Evolutionary conservation across 2,113 vertebrate species (phyloP).

Genomic region (Cheirogaleus medius): DNA sequence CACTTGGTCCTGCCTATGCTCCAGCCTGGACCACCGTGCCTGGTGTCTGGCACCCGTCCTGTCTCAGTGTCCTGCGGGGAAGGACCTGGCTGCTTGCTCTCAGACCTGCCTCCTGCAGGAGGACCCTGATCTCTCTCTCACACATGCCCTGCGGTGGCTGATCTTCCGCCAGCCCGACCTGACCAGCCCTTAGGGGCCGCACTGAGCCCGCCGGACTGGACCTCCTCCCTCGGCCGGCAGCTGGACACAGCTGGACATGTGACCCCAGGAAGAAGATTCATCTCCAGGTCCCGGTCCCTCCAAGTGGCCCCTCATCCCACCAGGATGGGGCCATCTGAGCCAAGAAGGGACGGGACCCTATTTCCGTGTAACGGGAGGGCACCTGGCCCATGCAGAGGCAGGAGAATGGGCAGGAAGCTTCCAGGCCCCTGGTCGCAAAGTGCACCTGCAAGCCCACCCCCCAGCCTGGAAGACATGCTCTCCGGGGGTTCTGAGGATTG

Average conservation of each 20-base stretch:
- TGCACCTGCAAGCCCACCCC: no score
- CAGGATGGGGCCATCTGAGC: not conserved
- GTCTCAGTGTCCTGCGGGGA: not conserved
- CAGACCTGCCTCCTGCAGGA: no score
- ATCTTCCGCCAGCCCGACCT: not conserved
- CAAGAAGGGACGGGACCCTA: not conserved
- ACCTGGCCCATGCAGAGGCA: not conserved
- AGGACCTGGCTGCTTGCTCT: not conserved
- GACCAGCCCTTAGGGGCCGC: not conserved
- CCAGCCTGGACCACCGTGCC: not conserved
- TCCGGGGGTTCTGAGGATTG: not conserved
- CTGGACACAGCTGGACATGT: not conserved
- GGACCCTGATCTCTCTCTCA: not conserved
- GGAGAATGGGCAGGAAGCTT: not conserved
- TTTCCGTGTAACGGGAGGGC: not conserved
- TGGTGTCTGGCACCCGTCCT: no score
- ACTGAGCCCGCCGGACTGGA: not conserved
- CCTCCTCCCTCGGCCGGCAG: not conserved
- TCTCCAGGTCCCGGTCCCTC: not conserved
- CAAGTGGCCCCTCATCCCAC: not conserved
- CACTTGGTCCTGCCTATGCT: not conserved
- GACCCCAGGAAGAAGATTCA: not conserved
- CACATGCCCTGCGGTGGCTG: fast-evolving
- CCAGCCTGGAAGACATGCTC: not conserved
- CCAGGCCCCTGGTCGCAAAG: no score